Base-by-base conservation (phyloP, 2,113 vertebrate genomes). In the Sylvilagus bachmani region DNA sequence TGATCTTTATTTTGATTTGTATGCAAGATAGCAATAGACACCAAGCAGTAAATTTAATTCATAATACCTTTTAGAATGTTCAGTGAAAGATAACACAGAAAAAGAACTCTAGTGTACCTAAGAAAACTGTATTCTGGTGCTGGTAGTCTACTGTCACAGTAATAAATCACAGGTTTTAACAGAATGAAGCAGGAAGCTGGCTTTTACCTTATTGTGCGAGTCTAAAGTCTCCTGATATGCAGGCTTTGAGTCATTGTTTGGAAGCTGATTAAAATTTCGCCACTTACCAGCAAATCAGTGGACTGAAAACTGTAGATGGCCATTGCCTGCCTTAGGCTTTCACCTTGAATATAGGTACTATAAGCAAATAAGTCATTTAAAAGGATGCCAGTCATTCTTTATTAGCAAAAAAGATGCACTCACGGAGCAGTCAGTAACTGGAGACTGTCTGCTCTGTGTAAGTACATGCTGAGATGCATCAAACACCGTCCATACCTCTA, bases 241-340 rank as follows among this genome's bases (percentile, higher is more conserved):
- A 92, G 78, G 29, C 73, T 91, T 92, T 83, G 86, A 91, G 49
- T 86, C 31, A 29, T 81, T 82, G 78, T 79, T 79, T 90, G 53
- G 17, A 93, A 84, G 66, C 83, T 74, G 49, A 93, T 89, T 58
- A 96, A 94, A 91, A 61, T 36, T 24, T 58, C n/a, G 70, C 14
- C 12, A 88, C 94, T 95, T 95, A 78, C 12, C 13, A 94, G 71
- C 25, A 94, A 93, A 70, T 84, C 53, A 77, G 71, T 91, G 95
- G 91, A 92, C 78, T 62, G 38, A 70, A 78, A 89, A 84, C 81
- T 96, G 94, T 94, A 91, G 77, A 90, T 95, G 33, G 71, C 38
- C 94, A 27, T 51, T 90, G 51, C 92, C 61, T 96, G 38, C 61
- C 69, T 94, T 24, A 94, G 61, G 58, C n/a, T 62, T 91, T 90